Conservation (phyloP, 2,797 vertebrate genomes). For the Anabas testudineus region DNA sequence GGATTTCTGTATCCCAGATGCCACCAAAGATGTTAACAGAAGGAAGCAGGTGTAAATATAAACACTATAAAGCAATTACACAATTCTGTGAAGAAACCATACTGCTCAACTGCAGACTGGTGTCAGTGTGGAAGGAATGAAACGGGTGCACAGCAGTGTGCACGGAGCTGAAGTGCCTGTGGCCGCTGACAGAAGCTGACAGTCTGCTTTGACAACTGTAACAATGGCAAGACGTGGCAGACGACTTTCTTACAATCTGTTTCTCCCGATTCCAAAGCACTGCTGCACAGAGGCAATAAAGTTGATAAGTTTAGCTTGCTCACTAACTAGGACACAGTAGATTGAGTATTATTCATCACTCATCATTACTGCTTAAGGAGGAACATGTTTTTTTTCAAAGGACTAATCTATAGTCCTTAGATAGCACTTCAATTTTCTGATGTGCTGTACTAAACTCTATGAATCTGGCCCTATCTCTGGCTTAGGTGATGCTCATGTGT, state of each 20-base stretch:
- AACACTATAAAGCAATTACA: slow-evolving; percentile 22
- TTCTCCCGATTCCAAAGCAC: slow-evolving; percentile 20
- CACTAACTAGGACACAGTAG: slow-evolving; percentile 43
- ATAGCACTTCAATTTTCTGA: slow-evolving; percentile 56
- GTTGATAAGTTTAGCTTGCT: slow-evolving; percentile 44
- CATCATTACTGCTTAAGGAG: slow-evolving; percentile 35
- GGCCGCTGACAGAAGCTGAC: slow-evolving; percentile 34
- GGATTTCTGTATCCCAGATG: slow-evolving; percentile 16
- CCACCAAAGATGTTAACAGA: slow-evolving; percentile 7
- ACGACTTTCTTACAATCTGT: slow-evolving; percentile 25
- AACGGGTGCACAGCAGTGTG: slow-evolving; percentile 30
- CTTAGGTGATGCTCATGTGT: slow-evolving; percentile 51
- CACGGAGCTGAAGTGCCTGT: slow-evolving; percentile 46
- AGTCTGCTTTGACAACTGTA: slow-evolving; percentile 38
- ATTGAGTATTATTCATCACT: slow-evolving; percentile 44
- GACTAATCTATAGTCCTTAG: slow-evolving; percentile 49
- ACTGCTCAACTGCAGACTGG: slow-evolving; percentile 16
- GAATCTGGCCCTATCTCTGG: slow-evolving; percentile 46
- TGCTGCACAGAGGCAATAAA: slow-evolving; percentile 27
- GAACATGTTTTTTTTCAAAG: slow-evolving; percentile 39
- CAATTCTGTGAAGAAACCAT: slow-evolving; percentile 23
- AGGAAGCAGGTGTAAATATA: slow-evolving; percentile 7
- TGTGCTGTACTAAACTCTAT: slow-evolving; percentile 50
- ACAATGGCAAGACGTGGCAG: slow-evolving; percentile 26
- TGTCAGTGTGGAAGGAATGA: slow-evolving; percentile 5